Evolutionary conservation across 2,888 invertebrate genomes (phyloP).

Genomic region (Belgica antarctica): DNA sequence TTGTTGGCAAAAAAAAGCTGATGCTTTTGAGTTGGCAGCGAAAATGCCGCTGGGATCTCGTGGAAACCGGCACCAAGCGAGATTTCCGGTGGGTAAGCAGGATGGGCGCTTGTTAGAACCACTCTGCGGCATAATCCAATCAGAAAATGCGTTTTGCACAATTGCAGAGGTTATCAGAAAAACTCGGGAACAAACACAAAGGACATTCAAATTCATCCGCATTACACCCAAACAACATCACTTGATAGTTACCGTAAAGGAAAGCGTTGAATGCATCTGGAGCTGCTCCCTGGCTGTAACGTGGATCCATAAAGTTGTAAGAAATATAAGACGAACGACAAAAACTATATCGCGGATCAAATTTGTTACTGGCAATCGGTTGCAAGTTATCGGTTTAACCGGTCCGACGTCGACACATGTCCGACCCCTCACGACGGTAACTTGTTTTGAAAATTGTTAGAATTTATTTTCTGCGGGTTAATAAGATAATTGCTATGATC

Average conservation of each 20-base stretch:
- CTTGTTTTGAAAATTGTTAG: no score
- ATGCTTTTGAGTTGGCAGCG: no score
- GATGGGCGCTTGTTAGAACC: no score
- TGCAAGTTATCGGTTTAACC: neutral
- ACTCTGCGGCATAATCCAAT: no score
- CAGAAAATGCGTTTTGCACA: neutral
- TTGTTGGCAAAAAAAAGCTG: constrained; percentile 12
- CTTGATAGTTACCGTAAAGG: constrained; percentile 32
- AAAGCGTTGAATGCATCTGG: constrained; percentile 35
- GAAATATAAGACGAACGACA: constrained; percentile 30
- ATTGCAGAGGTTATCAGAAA: neutral
- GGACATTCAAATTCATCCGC: neutral
- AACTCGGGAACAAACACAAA: neutral
- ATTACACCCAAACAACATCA: neutral
- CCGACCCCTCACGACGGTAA: no score
- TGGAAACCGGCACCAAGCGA: no score
- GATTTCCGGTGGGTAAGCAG: no score
- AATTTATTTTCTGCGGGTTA: no score
- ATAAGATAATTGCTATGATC: no score
- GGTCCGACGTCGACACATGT: no score
- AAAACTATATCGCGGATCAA: neutral
- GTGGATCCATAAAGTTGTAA: constrained; percentile 34
- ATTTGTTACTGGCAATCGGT: neutral
- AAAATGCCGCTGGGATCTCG: no score
- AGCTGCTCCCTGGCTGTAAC: constrained; percentile 21